Base-by-base conservation (phyloP, 2,113 vertebrate species). In the Phaetusa simplex region DNA sequence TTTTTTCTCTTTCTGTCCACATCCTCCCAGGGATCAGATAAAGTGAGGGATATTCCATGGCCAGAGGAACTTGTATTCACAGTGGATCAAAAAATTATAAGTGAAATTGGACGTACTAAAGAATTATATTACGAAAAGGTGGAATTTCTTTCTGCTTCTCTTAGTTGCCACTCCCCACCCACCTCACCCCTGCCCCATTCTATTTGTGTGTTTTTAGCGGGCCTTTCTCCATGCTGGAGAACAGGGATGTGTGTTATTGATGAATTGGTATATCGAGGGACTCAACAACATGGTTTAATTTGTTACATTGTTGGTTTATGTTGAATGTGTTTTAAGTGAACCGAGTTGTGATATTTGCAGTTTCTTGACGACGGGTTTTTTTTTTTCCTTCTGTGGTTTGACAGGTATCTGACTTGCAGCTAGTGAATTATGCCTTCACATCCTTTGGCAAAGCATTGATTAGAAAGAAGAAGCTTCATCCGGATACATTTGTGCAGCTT, bases 401-500 rank as follows among this genome's bases (percentile, higher is more conserved):
- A 47, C 95, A 99, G 99, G 93, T 94, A 6, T 98, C 98, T 92
- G 98, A 99, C 66, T 64, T 99, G 64, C 98, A 99, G 93, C 5
- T 99, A 36, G 97, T 98, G 62, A 98, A 80, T 56, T 98, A 98
- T 2, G 97, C 98, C 64, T 99, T 99, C 94, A 99, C 98, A 8
- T 94, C 98, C 11, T 99, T 99, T 27, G 99, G 99, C 85, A 99
- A 99, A 98, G 86, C 95, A 3, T 95, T 98, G 59, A 98, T 99
- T 53, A 99, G 98, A 97, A 98, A 98, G 96, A 98, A 90, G 73
- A 98, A 97, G 30, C 97, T 99, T 88, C 99, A 99, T 90, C 99
- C 99, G 0, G 99, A 99, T 93, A 99, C 99, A 0, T 99, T 99
- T 96, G 95, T 99, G 80, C 99, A 99, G 94, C 98, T 99, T 83